These are phyloP conservation scores for Phataginus tricuspis DNA, from an alignment of 2,797 vertebrate species.

Conservation along the genomic window DNA sequence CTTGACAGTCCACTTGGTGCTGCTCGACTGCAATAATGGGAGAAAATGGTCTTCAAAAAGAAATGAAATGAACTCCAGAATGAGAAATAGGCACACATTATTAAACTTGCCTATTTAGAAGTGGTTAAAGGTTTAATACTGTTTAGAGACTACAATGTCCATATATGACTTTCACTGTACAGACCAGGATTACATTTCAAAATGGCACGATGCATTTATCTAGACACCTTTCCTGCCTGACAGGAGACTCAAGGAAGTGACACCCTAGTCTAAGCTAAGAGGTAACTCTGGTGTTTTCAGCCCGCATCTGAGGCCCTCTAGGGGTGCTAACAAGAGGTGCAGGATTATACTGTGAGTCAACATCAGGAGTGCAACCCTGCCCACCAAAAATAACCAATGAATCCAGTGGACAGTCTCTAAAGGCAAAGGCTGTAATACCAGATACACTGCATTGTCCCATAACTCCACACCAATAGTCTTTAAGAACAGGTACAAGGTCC, in stretches of 20 bases:
- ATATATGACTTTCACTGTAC: constrained; percentile 64
- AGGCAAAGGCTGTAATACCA: constrained; percentile 71
- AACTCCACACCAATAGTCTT: constrained; percentile 68
- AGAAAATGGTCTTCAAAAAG: constrained; percentile 76
- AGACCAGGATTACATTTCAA: constrained; percentile 74
- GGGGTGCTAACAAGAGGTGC: constrained; percentile 59
- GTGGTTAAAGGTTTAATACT: constrained; percentile 78
- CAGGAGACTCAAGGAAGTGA: constrained; percentile 49
- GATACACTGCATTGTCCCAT: constrained; percentile 60
- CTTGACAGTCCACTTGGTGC: constrained; percentile 53
- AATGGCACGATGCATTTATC: constrained; percentile 61
- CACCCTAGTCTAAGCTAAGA: constrained; percentile 65
- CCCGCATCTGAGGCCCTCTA: background rate
- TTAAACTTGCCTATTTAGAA: constrained; percentile 78
- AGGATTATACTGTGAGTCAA: constrained; percentile 52
- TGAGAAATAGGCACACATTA: constrained; percentile 68
- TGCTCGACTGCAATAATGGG: constrained; percentile 68
- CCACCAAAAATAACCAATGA: constrained; percentile 55
- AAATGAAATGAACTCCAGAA: constrained; percentile 73
- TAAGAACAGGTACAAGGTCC: constrained; percentile 60
- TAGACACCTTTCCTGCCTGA: constrained; percentile 62
- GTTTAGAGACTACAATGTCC: constrained; percentile 69
- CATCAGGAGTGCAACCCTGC: constrained; percentile 53
- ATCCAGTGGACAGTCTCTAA: constrained; percentile 67
- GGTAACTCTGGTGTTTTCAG: constrained; percentile 58